A percentile compares a stretch with the other conserved stretches of the same genome.
Evolutionary conservation across 2,888 invertebrate genomes (phyloP).

Genomic region (Leptinotarsa tumamoca): DNA sequence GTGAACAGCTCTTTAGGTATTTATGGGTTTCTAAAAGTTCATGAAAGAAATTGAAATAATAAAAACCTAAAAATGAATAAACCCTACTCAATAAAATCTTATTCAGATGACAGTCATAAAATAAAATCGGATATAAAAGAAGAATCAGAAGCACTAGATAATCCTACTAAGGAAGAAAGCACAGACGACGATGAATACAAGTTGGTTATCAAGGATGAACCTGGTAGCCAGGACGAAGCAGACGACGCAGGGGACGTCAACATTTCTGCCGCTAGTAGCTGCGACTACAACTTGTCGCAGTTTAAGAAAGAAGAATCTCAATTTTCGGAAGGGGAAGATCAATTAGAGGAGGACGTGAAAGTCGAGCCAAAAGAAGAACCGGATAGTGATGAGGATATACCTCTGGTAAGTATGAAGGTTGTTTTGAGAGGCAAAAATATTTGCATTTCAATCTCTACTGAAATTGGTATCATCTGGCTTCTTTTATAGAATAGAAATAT

Average conservation of each 20-base stretch:
- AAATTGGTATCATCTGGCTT: too few species aligned
- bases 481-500: too few species aligned
- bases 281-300: slow-evolving; percentile 79
- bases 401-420: slow-evolving; percentile 72
- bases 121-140: slow-evolving; percentile 35
- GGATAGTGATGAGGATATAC: slow-evolving; percentile 79
- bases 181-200: slow-evolving; percentile 65
- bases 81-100: background rate
- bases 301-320: slow-evolving; percentile 70
- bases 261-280: slow-evolving; percentile 75
- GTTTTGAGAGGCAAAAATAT: background rate
- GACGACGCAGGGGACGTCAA: slow-evolving; percentile 55
- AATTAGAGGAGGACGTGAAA: slow-evolving; percentile 64
- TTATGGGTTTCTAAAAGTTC: background rate
- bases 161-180: slow-evolving; percentile 35
- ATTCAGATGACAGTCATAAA: slow-evolving; percentile 21
- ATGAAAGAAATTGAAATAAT: background rate
- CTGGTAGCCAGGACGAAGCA: slow-evolving; percentile 57
- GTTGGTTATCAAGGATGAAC: slow-evolving; percentile 63
- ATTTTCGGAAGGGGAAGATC: slow-evolving; percentile 56
- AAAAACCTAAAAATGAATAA: background rate
- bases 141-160: slow-evolving; percentile 15
- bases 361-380: slow-evolving; percentile 56
- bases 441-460: too few species aligned
- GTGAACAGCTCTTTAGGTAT: background rate